These are phyloP conservation scores for Epizoanthus stellaris DNA, from an alignment of 92 coral and sea anemone genomes.

Conservation along the genomic window DNA sequence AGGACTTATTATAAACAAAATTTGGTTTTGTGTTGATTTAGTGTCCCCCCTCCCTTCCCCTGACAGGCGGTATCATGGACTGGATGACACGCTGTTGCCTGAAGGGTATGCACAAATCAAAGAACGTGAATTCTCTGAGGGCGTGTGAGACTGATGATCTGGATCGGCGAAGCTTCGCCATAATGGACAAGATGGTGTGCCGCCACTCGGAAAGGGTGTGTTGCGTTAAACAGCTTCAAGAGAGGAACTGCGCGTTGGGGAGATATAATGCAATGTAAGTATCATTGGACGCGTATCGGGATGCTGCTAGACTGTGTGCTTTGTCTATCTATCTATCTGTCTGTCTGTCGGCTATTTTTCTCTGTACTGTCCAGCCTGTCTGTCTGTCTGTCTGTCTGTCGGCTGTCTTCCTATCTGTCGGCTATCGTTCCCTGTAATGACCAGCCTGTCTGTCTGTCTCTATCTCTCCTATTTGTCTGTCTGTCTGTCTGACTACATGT, in stretches of 20 bases:
- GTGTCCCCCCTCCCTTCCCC: neutral
- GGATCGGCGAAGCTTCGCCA: constrained; percentile 60
- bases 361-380: neutral
- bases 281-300: too few relatives aligned
- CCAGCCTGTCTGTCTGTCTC: neutral
- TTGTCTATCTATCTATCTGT: neutral
- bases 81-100: constrained; percentile 80
- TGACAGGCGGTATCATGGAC: constrained; percentile 28
- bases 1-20: too few relatives aligned
- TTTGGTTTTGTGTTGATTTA: too few relatives aligned
- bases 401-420: neutral
- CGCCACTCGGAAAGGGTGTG: constrained; percentile 78
- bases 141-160: constrained; percentile 80
- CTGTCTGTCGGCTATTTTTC: neutral
- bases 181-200: constrained; percentile 67
- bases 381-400: neutral
- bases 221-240: constrained; percentile 75
- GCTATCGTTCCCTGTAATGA: too few relatives aligned
- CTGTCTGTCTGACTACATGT: neutral
- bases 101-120: constrained; percentile 66
- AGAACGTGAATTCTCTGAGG: neutral
- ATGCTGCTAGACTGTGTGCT: neutral
- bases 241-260: constrained; percentile 73
- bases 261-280: constrained; percentile 83
- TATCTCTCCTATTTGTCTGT: neutral